Conservation (phyloP, 2,797 vertebrate genomes). For the Phrynocephalus guinanensis region DNA sequence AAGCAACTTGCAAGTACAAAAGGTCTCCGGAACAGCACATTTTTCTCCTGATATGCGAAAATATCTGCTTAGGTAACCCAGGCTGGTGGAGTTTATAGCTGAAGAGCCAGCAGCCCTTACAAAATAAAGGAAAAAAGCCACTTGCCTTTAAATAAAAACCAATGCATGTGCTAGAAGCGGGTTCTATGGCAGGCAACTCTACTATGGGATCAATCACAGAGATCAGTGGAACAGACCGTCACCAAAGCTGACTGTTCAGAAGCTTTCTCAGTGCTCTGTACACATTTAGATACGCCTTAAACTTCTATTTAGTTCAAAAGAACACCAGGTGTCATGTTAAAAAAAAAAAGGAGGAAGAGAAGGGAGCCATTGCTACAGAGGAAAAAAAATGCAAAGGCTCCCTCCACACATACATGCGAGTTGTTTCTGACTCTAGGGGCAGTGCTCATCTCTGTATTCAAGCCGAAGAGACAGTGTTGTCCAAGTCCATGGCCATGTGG, state of each 20-base stretch:
- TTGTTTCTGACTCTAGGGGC: no score
- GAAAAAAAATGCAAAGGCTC: background rate
- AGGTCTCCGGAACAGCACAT: conserved; percentile 44
- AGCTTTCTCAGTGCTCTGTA: background rate
- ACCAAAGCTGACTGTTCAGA: no score
- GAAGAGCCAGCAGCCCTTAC: background rate
- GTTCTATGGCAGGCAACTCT: no score
- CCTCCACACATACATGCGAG: no score
- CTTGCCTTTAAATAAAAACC: background rate
- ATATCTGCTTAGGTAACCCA: conserved; percentile 31
- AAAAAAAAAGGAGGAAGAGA: background rate
- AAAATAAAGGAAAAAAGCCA: no score
- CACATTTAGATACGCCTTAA: background rate
- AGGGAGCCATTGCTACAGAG: background rate
- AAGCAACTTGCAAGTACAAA: background rate
- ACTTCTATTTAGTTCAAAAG: background rate
- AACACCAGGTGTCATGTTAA: background rate
- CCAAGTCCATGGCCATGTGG: no score
- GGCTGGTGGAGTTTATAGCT: background rate
- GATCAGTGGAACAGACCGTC: background rate
- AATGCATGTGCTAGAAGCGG: rapidly evolving
- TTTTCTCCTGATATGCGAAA: conserved; percentile 24
- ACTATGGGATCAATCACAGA: background rate
- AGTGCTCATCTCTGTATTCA: no score
- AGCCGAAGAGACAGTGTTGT: no score